Conservation (phyloP, 2,113 vertebrate species). For the Benitochromis conjunctus region DNA sequence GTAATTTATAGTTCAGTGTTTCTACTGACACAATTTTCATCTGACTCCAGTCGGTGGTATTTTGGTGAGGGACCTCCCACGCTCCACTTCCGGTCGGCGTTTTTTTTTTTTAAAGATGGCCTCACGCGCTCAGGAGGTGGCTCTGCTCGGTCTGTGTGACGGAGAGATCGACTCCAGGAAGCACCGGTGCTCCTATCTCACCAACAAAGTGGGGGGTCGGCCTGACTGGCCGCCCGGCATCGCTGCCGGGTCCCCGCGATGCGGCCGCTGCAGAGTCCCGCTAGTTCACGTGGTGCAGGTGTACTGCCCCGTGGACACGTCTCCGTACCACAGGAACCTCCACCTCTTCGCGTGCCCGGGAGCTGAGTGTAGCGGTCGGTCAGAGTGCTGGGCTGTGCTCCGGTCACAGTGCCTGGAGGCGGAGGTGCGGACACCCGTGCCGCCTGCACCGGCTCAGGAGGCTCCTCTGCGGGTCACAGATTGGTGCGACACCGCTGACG, state of each 20-base stretch:
- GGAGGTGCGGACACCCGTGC: not conserved
- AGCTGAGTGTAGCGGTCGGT: conserved; percentile 2
- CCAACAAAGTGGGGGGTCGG: conserved; percentile 65
- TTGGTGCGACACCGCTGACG: conserved; percentile 64
- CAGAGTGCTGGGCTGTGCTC: conserved; percentile 42
- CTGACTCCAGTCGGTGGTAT: not conserved
- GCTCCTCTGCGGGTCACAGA: conserved; percentile 22
- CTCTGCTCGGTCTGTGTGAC: conserved; percentile 64
- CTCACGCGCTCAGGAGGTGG: not conserved
- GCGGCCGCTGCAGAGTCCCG: conserved; percentile 20
- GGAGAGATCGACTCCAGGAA: conserved; percentile 32
- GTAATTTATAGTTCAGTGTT: not conserved
- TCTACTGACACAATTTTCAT: not conserved
- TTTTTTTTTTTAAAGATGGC: not conserved
- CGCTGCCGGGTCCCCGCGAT: not conserved
- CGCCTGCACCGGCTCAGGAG: not conserved
- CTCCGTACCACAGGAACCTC: conserved; percentile 48
- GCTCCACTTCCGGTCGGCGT: not conserved
- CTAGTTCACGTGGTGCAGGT: conserved; percentile 44
- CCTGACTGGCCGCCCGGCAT: conserved; percentile 27
- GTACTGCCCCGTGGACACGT: conserved; percentile 57
- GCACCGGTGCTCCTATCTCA: conserved; percentile 21
- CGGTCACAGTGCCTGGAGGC: conserved; percentile 50
- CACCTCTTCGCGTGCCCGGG: conserved; percentile 55
- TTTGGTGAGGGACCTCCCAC: not conserved